phyloP scores from a whole-genome alignment of 2,113 vertebrate species.

The Corynorhinus townsendii region DNA sequence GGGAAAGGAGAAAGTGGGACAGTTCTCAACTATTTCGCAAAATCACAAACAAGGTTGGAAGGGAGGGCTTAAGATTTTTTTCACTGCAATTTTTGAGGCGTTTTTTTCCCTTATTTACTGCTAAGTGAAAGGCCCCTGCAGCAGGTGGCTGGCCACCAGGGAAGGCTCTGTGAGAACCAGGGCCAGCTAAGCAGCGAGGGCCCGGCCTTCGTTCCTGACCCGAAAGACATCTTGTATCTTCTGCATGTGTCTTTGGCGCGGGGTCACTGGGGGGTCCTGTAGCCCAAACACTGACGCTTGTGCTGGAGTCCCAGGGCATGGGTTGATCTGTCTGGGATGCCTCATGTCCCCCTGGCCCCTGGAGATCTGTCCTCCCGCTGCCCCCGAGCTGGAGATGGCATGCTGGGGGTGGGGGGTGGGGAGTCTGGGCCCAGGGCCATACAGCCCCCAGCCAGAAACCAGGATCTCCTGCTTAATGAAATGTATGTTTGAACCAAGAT shows the following conservation, averaged over 20 bases:
- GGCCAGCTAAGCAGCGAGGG: neutral
- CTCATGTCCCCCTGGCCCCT: neutral
- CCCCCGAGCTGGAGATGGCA: neutral
- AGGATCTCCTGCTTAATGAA: neutral
- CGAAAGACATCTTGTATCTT: neutral
- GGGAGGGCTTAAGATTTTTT: neutral
- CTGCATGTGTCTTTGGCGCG: too few species aligned
- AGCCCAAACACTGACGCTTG: neutral
- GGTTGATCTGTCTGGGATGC: neutral
- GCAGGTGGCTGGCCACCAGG: fast-evolving
- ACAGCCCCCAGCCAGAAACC: neutral
- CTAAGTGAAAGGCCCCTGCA: neutral
- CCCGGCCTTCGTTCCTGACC: neutral
- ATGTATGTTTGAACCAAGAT: neutral
- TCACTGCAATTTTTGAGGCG: neutral
- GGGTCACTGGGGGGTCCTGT: fast-evolving
- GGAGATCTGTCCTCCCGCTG: too few species aligned
- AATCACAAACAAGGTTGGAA: neutral
- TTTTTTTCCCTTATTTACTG: neutral
- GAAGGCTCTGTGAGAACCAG: neutral
- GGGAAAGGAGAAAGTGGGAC: neutral
- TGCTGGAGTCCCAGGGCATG: neutral
- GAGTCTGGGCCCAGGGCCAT: neutral
- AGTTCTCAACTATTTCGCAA: neutral
- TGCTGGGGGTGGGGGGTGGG: fast-evolving